Evolutionary conservation across 1,140 invertebrate species (phyloP), one percentile per base, ranked within the genome.

Genomic region (Hyphantria cunea): DNA sequence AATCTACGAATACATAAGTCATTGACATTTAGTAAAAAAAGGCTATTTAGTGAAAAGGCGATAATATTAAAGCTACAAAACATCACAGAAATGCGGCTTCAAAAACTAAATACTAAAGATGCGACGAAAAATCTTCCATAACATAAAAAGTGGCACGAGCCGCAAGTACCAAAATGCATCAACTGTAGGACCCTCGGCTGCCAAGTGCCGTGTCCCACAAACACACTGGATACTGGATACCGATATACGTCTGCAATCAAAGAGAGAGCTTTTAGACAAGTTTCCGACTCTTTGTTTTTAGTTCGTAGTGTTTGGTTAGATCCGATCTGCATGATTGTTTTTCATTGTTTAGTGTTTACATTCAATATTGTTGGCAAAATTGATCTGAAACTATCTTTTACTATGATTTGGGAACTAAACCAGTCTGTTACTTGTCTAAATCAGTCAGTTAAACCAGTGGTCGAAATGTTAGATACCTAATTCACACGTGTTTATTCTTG

Each of bases 231-330:
- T 49, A 52, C 49, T 25, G 39, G 42, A 58, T 60, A 58, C 54
- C 45, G 60, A 47, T 42, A 44, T 32, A 53, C 49, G 56, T 47
- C 74, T 76, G 78, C 80, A 83, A 83, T 83, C 78, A 83, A 73
- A 76, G 74, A 71, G 76, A 83, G 66, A 83, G 78, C 72, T 77
- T 74, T 71, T 58, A 74, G 64, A 44, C 74, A 78, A 76, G 66
- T 75, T 68, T 61, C 51, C 64, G 68, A n/a, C 50, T 41, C 55
- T 58, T 58, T 58, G 55, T 58, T 49, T 45, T 45, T 9, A 39
- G 47, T 33, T 48, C 48, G 45, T 41, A 13, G 48, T 59, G 52
- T 48, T 70, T 72, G 72, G 72, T 69, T 68, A 62, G 56, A 62
- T 58, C 39, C 14, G 44, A 49, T 48, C 49, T 58, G 34, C 41